phyloP scores from a whole-genome alignment of 2,797 vertebrate genomes.

The Peromyscus attwateri region DNA sequence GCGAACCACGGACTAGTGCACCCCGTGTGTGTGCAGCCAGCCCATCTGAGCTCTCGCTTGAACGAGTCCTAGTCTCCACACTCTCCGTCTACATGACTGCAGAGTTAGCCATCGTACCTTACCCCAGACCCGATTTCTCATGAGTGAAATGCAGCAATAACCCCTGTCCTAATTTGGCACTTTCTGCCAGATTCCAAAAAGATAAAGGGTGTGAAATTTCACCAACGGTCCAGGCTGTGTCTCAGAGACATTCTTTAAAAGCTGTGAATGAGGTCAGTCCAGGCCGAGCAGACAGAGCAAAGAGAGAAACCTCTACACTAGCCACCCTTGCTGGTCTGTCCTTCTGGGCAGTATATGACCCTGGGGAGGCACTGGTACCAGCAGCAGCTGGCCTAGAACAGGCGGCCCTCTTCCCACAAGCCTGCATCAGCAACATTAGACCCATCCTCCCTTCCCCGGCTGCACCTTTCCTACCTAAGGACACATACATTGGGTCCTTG shows the following conservation, averaged over 20 bases:
- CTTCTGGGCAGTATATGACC: conserved; percentile 40
- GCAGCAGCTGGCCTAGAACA: conserved; percentile 70
- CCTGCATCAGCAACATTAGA: conserved; percentile 59
- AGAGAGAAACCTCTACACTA: background rate
- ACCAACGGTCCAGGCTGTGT: conserved; percentile 10
- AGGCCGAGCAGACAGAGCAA: conserved; percentile 32
- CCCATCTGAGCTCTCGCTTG: background rate
- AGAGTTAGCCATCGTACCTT: background rate
- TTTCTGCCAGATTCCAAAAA: conserved; percentile 30
- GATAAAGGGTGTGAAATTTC: conserved; percentile 25
- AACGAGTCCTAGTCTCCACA: background rate
- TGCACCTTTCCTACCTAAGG: background rate
- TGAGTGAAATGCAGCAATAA: conserved; percentile 57
- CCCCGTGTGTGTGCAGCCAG: background rate
- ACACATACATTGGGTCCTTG: conserved; percentile 48
- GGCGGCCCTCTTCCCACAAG: conserved; percentile 35
- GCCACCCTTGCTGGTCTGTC: conserved; percentile 40
- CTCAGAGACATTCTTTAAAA: conserved; percentile 49
- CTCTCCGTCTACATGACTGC: background rate
- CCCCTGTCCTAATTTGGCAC: background rate
- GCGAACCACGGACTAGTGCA: background rate
- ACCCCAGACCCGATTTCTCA: conserved; percentile 42
- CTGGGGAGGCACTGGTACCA: background rate
- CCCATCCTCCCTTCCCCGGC: background rate
- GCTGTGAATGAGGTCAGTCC: conserved; percentile 47